phyloP scores from a whole-genome alignment of 64 coral and sea anemone genomes.

The Porites lutea region DNA sequence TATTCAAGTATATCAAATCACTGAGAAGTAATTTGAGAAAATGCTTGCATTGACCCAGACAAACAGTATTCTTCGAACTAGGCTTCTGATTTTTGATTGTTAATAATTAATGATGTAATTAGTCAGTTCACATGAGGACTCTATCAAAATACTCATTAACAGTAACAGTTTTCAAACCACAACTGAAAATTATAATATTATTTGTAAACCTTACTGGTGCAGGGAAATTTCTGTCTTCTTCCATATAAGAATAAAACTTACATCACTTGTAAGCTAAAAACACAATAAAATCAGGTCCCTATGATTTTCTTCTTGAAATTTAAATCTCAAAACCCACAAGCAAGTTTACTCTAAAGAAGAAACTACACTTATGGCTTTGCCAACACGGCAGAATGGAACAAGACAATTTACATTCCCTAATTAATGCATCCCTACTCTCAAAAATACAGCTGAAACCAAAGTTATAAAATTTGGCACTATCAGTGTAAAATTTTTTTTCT shows the following conservation, averaged over 20 bases:
- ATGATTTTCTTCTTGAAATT: not conserved
- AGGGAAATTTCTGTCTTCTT: not conserved
- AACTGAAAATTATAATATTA: not conserved
- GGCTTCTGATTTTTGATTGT: not conserved
- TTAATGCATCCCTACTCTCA: not conserved
- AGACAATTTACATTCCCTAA: not conserved
- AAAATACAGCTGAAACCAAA: not conserved
- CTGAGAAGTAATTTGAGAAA: not conserved
- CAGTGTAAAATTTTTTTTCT: too few relatives aligned
- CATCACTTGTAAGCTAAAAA: not conserved
- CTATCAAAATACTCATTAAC: not conserved
- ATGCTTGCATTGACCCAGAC: not conserved
- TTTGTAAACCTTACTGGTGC: not conserved
- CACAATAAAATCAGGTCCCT: not conserved
- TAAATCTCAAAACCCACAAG: slow-evolving; percentile 4
- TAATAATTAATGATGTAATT: slow-evolving; percentile 14
- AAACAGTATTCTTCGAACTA: too few relatives aligned
- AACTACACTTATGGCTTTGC: not conserved
- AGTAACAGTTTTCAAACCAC: not conserved
- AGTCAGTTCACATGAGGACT: not conserved
- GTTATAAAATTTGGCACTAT: not conserved
- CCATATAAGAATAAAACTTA: not conserved
- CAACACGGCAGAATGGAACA: not conserved
- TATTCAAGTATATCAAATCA: too few relatives aligned
- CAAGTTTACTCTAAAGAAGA: not conserved